Base-by-base conservation (phyloP, 2,888 invertebrate genomes). In the Lepidocyrtinus sp. region DNA sequence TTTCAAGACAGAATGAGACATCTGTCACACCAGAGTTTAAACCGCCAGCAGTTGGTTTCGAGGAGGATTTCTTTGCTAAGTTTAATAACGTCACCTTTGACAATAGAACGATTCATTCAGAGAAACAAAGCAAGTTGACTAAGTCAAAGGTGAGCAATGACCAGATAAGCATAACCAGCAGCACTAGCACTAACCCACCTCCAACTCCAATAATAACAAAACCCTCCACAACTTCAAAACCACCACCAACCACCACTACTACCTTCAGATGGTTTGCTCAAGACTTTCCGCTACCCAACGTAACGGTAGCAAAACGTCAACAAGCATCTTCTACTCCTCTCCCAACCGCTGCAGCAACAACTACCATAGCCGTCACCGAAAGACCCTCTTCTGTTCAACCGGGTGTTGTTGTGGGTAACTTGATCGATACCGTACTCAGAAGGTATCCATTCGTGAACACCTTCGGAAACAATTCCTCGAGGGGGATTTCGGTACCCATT, bases 401-500 rank as follows among this genome's bases (percentile, higher is more conserved):
- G n/a, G n/a, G n/a, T n/a, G n/a, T n/a, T n/a, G n/a, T n/a, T n/a
- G n/a, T n/a, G n/a, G n/a, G n/a, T n/a, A n/a, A n/a, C n/a, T n/a
- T n/a, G n/a, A n/a, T n/a, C n/a, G n/a, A n/a, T n/a, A n/a, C n/a
- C n/a, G n/a, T n/a, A n/a, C n/a, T n/a, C n/a, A n/a, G n/a, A n/a
- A n/a, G n/a, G n/a, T n/a, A n/a, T n/a, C n/a, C n/a, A n/a, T n/a
- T n/a, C n/a, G n/a, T n/a, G n/a, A n/a, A n/a, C n/a, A n/a, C n/a
- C n/a, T n/a, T n/a, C 22, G 15, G 19, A 68, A 67, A 68, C 61
- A 21, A 1, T 46, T 5, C 61, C 62, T 5, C 45, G 15, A 46
- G 75, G n/a, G n/a, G 75, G 22, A 27, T 75, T 15, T 75, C 75
- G 0, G 12, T 75, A 22, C 75, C 75, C 1, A 75, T 75, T 1